Conservation (phyloP, 2,797 vertebrate species). For the Brachyrhaphis roseni region DNA sequence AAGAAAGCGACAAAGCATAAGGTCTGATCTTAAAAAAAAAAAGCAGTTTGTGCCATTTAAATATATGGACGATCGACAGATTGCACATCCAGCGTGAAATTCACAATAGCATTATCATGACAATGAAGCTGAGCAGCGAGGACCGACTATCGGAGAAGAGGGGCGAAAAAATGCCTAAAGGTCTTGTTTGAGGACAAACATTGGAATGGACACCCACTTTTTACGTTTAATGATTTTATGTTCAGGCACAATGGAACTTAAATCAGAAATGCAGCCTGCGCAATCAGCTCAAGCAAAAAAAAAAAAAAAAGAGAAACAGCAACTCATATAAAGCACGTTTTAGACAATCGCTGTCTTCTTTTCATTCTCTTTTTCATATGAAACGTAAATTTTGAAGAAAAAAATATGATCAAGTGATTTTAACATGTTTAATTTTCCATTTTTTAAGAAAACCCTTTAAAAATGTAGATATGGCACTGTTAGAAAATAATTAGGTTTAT, state of each 20-base stretch:
- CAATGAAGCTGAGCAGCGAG: conserved; percentile 68
- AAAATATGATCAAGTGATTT: background rate
- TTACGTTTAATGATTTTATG: background rate
- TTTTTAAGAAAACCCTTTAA: background rate
- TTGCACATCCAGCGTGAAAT: conserved; percentile 77
- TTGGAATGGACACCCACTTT: conserved; percentile 45
- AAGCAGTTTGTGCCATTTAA: conserved; percentile 51
- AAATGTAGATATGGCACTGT: background rate
- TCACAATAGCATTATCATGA: conserved; percentile 82
- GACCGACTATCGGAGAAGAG: conserved; percentile 52
- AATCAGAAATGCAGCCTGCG: background rate
- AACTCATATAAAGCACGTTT: background rate
- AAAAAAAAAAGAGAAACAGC: background rate
- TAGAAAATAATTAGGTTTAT: background rate
- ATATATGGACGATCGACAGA: conserved; percentile 74
- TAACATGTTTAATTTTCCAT: background rate
- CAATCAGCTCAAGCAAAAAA: background rate
- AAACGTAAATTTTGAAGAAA: background rate
- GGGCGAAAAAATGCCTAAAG: conserved; percentile 36
- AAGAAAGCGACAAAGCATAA: background rate
- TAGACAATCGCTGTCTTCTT: background rate
- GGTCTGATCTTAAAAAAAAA: conserved; percentile 40
- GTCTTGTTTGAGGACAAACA: conserved; percentile 56
- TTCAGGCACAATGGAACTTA: background rate
- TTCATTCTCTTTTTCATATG: background rate